Percentiles rank a stretch among this genome's conserved stretches.
phyloP scores from a whole-genome alignment of 2,888 invertebrate species.

The Cepaea hortensis region DNA sequence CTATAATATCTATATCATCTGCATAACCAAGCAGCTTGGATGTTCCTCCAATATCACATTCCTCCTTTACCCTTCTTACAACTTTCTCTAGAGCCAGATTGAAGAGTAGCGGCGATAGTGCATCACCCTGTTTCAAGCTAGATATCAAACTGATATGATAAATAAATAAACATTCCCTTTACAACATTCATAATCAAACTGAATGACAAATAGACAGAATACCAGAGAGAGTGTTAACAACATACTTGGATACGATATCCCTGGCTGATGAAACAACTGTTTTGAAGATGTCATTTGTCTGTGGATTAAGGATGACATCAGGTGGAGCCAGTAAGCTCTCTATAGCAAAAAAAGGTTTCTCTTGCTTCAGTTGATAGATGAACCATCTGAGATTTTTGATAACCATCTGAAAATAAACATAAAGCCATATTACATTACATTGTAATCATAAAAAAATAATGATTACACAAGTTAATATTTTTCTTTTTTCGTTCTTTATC shows the following conservation, averaged over 20 bases:
- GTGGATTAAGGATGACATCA: conserved; percentile 85
- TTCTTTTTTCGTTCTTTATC: no score
- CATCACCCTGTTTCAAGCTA: no score
- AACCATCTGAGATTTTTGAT: conserved; percentile 84
- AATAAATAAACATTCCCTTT: no score
- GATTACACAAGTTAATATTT: neutral
- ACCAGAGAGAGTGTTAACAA: neutral
- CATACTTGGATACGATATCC: conserved; percentile 84
- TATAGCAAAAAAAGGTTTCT: conserved; percentile 84
- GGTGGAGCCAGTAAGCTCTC: conserved; percentile 84
- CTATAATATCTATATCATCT: no score
- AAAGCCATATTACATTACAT: neutral
- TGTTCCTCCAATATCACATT: no score
- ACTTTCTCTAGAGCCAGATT: no score
- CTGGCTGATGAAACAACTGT: conserved; percentile 85
- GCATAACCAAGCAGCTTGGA: no score
- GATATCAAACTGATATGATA: no score
- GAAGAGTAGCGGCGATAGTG: no score
- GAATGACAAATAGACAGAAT: no score
- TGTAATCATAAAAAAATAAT: neutral
- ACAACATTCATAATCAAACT: no score
- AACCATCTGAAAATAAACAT: conserved; percentile 77
- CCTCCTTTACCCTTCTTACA: no score
- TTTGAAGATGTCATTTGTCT: conserved; percentile 85
- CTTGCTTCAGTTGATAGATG: conserved; percentile 79